phyloP scores from a whole-genome alignment of 2,113 vertebrate genomes.

The Solea solea region DNA sequence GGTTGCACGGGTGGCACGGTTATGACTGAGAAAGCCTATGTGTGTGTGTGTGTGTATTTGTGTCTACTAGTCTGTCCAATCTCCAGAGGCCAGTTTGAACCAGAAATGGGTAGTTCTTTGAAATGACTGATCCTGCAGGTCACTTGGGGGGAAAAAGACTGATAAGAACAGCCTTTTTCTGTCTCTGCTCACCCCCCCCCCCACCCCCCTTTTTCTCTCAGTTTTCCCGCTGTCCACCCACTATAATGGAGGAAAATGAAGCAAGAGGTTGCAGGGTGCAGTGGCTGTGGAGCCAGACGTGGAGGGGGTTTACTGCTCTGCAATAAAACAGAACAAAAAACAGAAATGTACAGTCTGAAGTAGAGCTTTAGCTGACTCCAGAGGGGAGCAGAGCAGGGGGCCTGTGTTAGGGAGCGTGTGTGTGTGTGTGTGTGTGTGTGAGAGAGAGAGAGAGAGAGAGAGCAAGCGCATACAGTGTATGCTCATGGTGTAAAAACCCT shows the following conservation, averaged over 20 bases:
- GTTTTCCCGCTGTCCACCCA: constrained; percentile 23
- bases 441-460: too few relatives aligned
- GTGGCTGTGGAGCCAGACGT: constrained; percentile 61
- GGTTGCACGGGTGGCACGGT: constrained; percentile 4
- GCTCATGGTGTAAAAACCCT: constrained; percentile 30
- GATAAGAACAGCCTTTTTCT: constrained; percentile 51
- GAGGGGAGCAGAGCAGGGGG: constrained; percentile 56
- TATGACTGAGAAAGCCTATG: constrained; percentile 7
- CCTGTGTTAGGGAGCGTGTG: constrained; percentile 49
- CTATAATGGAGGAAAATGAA: constrained; percentile 59
- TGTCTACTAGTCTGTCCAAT: constrained; percentile 19
- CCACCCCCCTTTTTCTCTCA: constrained; percentile 4
- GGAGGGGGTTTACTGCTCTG: constrained; percentile 73
- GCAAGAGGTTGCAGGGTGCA: constrained; percentile 65
- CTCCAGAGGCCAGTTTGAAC: constrained; percentile 47
- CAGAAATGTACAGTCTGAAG: constrained; percentile 70
- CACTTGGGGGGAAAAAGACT: constrained; percentile 29
- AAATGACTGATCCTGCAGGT: constrained; percentile 57
- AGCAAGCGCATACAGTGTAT: not conserved
- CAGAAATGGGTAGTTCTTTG: constrained; percentile 44
- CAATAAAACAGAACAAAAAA: constrained; percentile 77
- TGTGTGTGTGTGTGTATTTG: constrained; percentile 26
- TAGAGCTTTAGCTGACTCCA: constrained; percentile 63
- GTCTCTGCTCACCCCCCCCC: constrained; percentile 23
- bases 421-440: constrained; percentile 19